Conservation (phyloP, 2,797 vertebrate genomes). For the Diplodus puntazzo region DNA sequence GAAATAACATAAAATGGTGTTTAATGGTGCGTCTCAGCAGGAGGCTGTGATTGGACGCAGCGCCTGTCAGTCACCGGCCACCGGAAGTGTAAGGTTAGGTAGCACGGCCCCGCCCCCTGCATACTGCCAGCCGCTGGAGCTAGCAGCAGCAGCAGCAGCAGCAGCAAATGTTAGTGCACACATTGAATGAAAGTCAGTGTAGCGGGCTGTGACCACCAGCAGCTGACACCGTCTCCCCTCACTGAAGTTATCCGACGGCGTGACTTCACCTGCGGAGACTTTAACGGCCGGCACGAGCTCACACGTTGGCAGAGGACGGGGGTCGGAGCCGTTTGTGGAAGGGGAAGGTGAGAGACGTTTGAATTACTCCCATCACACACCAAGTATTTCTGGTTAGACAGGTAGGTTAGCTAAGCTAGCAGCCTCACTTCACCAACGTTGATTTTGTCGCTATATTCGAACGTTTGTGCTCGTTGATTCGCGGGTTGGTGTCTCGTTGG, state of each 20-base stretch:
- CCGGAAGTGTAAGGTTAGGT: constrained; percentile 50
- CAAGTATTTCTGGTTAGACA: constrained; percentile 79
- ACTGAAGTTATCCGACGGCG: constrained; percentile 8
- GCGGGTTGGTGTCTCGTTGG: rapidly evolving
- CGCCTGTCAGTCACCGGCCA: constrained; percentile 42
- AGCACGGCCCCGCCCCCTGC: constrained; percentile 57
- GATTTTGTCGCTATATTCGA: background rate
- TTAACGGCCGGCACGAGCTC: background rate
- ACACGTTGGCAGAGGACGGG: constrained; percentile 25
- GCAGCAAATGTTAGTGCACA: constrained; percentile 50
- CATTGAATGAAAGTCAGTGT: constrained; percentile 82
- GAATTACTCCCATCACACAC: constrained; percentile 40
- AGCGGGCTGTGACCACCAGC: constrained; percentile 46
- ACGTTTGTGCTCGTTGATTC: background rate
- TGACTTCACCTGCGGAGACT: background rate
- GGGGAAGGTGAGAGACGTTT: constrained; percentile 71
- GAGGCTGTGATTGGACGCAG: constrained; percentile 47
- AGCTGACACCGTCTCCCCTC: constrained; percentile 31
- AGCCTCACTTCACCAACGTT: constrained; percentile 31
- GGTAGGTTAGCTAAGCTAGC: constrained; percentile 77
- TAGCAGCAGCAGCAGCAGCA: constrained; percentile 30
- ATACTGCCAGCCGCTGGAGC: constrained; percentile 41
- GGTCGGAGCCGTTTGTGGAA: constrained; percentile 48
- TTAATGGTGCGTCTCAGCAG: background rate
- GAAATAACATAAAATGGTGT: background rate